A percentile compares a stretch with the other conserved stretches of the same genome.
Evolutionary conservation across 2,113 vertebrate genomes (phyloP).

Genomic region (Narcine bancroftii): DNA sequence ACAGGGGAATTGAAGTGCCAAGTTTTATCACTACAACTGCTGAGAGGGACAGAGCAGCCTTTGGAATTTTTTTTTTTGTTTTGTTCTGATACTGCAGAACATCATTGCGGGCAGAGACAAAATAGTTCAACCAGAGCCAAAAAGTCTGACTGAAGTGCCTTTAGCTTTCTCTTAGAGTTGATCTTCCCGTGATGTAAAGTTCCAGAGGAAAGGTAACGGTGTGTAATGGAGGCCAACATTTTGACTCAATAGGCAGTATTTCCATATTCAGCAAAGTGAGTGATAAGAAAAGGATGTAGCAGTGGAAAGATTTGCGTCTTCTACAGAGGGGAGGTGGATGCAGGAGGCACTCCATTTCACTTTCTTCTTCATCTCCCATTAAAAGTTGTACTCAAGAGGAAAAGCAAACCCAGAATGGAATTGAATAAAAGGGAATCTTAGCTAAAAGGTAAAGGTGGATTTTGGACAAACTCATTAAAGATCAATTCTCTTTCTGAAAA

Average conservation of each 20-base stretch:
- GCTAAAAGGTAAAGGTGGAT: background rate
- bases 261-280: background rate
- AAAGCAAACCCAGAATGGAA: background rate
- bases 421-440: background rate
- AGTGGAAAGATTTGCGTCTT: background rate
- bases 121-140: background rate
- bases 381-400: no score
- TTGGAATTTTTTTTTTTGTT: background rate
- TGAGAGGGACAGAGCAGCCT: background rate
- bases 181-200: background rate
- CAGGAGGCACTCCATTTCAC: no score
- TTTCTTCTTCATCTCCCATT: no score
- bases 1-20: background rate
- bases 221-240: background rate
- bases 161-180: background rate
- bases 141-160: background rate
- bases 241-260: background rate
- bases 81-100: background rate
- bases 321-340: background rate
- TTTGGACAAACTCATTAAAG: no score
- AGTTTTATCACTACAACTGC: background rate
- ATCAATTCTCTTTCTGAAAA: no score
- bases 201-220: background rate
- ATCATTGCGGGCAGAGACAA: background rate
- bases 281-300: background rate